A percentile compares a stretch with the other conserved stretches of the same genome.
Evolutionary conservation across 2,797 vertebrate species (phyloP).

Genomic region (Oreonectes daqikongensis): DNA sequence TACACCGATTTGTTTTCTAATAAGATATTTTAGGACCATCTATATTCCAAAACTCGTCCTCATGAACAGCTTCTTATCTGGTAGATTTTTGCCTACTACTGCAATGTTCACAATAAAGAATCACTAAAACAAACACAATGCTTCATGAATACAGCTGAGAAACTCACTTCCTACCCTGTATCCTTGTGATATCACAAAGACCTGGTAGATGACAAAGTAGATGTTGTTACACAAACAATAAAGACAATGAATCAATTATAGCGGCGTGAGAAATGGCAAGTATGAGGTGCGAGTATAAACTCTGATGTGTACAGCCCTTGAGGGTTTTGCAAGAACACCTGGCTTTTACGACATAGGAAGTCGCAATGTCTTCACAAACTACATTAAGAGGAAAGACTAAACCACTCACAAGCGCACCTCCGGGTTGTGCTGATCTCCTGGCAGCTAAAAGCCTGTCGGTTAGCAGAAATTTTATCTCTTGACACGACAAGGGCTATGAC

Average conservation of each 20-base stretch:
- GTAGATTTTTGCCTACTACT: too few relatives aligned
- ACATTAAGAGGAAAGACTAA: conserved; percentile 10
- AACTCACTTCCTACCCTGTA: not conserved
- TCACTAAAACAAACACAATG: not conserved
- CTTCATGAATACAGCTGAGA: not conserved
- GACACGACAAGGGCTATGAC: not conserved
- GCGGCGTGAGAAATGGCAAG: conserved; percentile 39
- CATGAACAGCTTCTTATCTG: too few relatives aligned
- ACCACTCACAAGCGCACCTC: not conserved
- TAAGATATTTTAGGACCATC: too few relatives aligned
- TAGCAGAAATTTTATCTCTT: conserved; percentile 28
- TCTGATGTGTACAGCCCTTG: conserved; percentile 9
- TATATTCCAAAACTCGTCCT: too few relatives aligned
- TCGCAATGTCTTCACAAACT: conserved; percentile 6
- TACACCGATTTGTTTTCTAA: too few relatives aligned
- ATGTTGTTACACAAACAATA: conserved; percentile 12
- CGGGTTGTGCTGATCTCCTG: not conserved
- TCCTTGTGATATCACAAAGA: not conserved
- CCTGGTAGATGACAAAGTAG: not conserved
- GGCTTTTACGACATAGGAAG: conserved; percentile 20
- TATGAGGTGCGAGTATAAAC: not conserved
- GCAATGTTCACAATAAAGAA: too few relatives aligned
- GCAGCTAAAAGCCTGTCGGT: conserved; percentile 5
- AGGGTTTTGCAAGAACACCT: conserved; percentile 28
- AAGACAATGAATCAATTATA: not conserved